Evolutionary conservation across 2,797 vertebrate species (phyloP), one percentile per base, ranked within the genome.

Genomic region (Alfaro cultratus): DNA sequence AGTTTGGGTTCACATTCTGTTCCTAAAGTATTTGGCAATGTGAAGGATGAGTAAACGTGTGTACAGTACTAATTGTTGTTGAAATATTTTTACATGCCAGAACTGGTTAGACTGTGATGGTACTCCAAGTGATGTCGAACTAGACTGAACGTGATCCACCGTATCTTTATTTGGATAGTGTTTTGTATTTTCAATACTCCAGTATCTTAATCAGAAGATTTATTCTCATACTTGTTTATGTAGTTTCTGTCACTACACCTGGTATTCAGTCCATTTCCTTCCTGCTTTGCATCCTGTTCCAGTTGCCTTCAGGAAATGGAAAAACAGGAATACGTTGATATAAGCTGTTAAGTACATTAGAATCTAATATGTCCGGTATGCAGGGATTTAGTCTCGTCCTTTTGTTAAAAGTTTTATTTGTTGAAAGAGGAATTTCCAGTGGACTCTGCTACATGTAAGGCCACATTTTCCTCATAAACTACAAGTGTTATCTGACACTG

Each of bases 221-320:
- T 16, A 45, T 81, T 73, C 71, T 16, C 74, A 41, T 67, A 74
- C 78, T 83, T 86, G 76, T 90, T 83, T 78, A 41, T 82, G 79
- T 70, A 18, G 53, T 80, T 87, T 73, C 45, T 86, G 49, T 83
- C 77, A 31, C 51, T 62, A 68, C 83, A 89, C 80, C 77, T 86
- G 84, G 71, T 80, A 49, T 47, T 76, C 41, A 55, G 53, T 72
- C 26, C 45, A 41, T 76, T 83, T 81, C 73, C 81, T 88, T 87
- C 87, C 88, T 90, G 81, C 75, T 88, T 77, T 75, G 72, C 75
- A 78, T 89, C 87, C 88, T 90, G 81, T 81, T 83, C 34, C 80
- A 68, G 0, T 62, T 72, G 83, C 73, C 76, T 76, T 70, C 45
- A 76, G 67, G 73, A 84, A 80, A 73, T 76, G 55, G 51, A 60